These are phyloP conservation scores for Pygocentrus nattereri DNA, from an alignment of 2,797 vertebrate species.

Conservation along the genomic window DNA sequence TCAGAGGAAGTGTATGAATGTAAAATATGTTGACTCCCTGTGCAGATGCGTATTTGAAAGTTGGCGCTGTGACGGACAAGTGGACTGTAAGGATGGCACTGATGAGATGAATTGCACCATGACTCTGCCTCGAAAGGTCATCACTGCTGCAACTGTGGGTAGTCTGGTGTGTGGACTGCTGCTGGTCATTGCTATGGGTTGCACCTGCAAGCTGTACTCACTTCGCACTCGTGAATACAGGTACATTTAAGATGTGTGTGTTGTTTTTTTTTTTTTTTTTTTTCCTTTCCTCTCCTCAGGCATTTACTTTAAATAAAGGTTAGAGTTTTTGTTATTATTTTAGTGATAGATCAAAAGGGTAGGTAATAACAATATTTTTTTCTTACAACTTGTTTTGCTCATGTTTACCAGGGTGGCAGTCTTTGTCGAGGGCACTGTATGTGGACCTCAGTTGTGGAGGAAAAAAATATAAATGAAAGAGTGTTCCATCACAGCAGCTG, in stretches of 20 bases:
- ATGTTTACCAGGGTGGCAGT: too few species aligned
- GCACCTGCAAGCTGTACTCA: constrained; percentile 92
- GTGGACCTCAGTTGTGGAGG: too few species aligned
- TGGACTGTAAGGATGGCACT: constrained; percentile 88
- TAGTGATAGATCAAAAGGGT: too few species aligned
- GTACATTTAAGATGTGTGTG: constrained; percentile 69
- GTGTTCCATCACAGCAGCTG: too few species aligned
- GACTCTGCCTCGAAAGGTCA: constrained; percentile 89
- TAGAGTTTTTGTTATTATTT: too few species aligned
- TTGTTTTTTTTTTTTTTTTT: too few species aligned
- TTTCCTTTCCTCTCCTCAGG: too few species aligned
- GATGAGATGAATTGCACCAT: constrained; percentile 89
- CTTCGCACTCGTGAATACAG: constrained; percentile 90
- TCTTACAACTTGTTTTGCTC: too few species aligned
- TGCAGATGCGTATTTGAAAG: constrained; percentile 89
- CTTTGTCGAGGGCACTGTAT: too few species aligned
- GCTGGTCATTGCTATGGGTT: constrained; percentile 91
- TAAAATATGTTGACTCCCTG: not conserved
- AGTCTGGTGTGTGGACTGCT: constrained; percentile 91
- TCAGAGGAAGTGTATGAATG: not conserved
- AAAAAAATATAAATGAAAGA: too few species aligned
- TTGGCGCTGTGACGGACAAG: constrained; percentile 92
- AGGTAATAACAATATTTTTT: too few species aligned
- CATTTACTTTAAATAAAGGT: too few species aligned
- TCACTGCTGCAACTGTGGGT: constrained; percentile 90